A percentile compares a stretch with the other conserved stretches of the same genome.
Evolutionary conservation across 1,140 invertebrate species (phyloP).

Genomic region (Caenorhabditis remanei): DNA sequence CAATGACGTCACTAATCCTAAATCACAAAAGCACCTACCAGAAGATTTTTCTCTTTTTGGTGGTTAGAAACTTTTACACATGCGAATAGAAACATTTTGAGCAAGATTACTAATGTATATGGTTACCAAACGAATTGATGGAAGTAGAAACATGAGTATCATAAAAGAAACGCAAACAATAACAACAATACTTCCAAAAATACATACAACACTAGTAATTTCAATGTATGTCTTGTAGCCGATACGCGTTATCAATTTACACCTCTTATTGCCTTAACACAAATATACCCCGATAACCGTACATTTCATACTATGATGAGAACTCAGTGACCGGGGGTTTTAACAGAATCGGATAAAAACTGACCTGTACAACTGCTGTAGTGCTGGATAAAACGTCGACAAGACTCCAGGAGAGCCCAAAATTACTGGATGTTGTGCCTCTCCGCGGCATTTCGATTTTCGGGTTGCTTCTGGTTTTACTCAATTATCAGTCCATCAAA

Average conservation of each 20-base stretch:
- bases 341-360: background rate
- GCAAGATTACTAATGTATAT: background rate
- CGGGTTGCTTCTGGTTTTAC: background rate
- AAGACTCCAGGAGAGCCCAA: slow-evolving; percentile 7
- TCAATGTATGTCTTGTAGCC: background rate
- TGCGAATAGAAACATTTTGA: slow-evolving; percentile 10
- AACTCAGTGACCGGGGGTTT: background rate
- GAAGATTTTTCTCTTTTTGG: background rate
- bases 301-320: background rate
- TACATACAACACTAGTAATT: slow-evolving; percentile 7
- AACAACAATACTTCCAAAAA: slow-evolving; percentile 41
- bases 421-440: slow-evolving; percentile 12
- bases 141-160: background rate
- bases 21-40: background rate
- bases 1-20: background rate
- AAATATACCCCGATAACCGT: slow-evolving; percentile 15
- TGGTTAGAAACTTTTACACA: background rate
- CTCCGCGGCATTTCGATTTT: background rate
- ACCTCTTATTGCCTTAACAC: slow-evolving; percentile 35
- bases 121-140: background rate
- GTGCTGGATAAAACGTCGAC: slow-evolving; percentile 39
- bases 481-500: slow-evolving; percentile 7
- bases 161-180: slow-evolving; percentile 36
- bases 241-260: slow-evolving; percentile 7
- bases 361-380: slow-evolving; percentile 5